phyloP scores from a whole-genome alignment of 2,888 invertebrate species.

The Latheticus oryzae region DNA sequence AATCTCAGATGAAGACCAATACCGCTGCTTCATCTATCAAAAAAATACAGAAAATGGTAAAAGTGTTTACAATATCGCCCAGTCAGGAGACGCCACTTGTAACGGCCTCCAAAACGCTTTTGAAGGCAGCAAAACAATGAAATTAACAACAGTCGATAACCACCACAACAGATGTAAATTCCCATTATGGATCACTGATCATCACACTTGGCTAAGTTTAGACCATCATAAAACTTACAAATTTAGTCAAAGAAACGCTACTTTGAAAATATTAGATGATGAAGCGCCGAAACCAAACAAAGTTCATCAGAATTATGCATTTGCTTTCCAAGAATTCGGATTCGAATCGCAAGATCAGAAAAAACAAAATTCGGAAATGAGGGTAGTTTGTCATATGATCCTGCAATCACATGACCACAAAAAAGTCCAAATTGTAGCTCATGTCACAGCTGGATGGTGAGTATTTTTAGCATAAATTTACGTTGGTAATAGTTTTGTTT shows the following conservation, averaged over 20 bases:
- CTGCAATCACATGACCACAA: slow-evolving; percentile 70
- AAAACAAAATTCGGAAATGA: slow-evolving; percentile 67
- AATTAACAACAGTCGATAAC: slow-evolving; percentile 80
- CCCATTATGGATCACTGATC: slow-evolving; percentile 81
- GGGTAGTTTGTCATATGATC: slow-evolving; percentile 74
- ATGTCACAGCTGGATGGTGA: slow-evolving; percentile 83
- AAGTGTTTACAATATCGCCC: slow-evolving; percentile 76
- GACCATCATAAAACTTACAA: slow-evolving; percentile 80
- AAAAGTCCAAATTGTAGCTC: slow-evolving; percentile 77
- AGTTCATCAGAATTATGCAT: slow-evolving; percentile 51
- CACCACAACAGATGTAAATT: slow-evolving; percentile 82
- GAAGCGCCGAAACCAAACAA: slow-evolving; percentile 48
- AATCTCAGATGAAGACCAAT: slow-evolving; percentile 80
- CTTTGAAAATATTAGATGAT: slow-evolving; percentile 67
- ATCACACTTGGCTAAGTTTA: slow-evolving; percentile 83
- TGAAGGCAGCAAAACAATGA: slow-evolving; percentile 84
- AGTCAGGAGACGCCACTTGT: slow-evolving; percentile 85
- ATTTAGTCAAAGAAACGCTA: slow-evolving; percentile 80
- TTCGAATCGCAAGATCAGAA: slow-evolving; percentile 61
- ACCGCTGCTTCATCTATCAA: slow-evolving; percentile 85
- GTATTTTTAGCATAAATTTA: slow-evolving; percentile 49
- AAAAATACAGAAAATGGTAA: slow-evolving; percentile 66
- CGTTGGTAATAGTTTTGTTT: slow-evolving; percentile 53
- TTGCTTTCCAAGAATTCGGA: slow-evolving; percentile 54
- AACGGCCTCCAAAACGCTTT: slow-evolving; percentile 79